These are phyloP conservation scores for Pogonocichla stellata DNA, from an alignment of 2,113 vertebrate genomes.

Conservation along the genomic window DNA sequence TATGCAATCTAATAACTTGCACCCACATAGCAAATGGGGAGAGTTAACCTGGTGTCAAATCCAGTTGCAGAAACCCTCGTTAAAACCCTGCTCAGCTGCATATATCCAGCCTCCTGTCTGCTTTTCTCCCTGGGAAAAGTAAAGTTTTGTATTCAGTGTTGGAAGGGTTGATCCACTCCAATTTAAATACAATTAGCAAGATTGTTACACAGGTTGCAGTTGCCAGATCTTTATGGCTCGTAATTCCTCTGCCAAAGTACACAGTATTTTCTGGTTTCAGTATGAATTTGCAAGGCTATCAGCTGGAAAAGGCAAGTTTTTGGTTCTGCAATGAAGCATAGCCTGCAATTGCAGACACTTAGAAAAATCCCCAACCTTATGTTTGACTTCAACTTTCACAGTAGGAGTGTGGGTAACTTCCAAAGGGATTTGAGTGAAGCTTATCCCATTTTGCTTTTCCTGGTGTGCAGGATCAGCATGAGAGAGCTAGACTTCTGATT, in stretches of 20 bases:
- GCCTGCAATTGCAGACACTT: neutral
- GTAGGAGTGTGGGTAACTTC: neutral
- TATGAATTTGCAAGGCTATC: neutral
- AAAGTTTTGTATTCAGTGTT: conserved; percentile 1
- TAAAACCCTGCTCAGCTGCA: neutral
- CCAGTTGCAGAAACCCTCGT: neutral
- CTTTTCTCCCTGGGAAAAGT: neutral
- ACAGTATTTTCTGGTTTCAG: conserved; percentile 24
- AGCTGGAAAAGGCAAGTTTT: neutral
- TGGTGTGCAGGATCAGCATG: neutral
- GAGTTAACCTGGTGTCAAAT: neutral
- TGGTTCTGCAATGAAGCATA: neutral
- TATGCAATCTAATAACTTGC: neutral
- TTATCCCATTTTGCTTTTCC: neutral
- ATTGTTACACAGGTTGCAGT: neutral
- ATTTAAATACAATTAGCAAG: conserved; percentile 44
- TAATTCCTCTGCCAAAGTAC: conserved; percentile 32
- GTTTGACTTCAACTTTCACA: neutral
- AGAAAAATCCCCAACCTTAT: neutral
- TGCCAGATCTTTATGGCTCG: conserved; percentile 47
- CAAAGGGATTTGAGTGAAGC: neutral
- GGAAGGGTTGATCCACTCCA: neutral
- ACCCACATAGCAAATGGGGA: neutral
- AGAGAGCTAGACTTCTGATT: neutral
- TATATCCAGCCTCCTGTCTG: neutral